Conservation (phyloP, 2,113 vertebrate species). For the Melanerpes formicivorus region DNA sequence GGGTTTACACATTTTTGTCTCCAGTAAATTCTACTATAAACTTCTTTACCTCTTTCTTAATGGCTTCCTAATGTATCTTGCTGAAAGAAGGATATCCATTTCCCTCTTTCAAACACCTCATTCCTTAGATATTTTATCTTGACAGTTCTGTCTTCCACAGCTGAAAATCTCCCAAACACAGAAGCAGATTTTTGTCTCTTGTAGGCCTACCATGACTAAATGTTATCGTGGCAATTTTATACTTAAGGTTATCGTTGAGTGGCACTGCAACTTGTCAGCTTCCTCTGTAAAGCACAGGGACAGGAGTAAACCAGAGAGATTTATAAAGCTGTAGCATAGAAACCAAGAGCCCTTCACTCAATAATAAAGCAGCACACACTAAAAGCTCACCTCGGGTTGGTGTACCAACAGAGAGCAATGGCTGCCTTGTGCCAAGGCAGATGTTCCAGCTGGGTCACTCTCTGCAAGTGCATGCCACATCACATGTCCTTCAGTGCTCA, state of each 20-base stretch:
- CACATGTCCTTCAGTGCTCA: neutral
- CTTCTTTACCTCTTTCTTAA: slow-evolving; percentile 63
- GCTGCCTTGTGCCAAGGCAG: neutral
- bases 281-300: neutral
- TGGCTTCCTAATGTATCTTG: slow-evolving; percentile 67
- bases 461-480: neutral
- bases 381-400: slow-evolving; percentile 1
- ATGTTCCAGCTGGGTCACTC: neutral
- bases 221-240: slow-evolving; percentile 37
- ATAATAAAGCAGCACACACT: neutral
- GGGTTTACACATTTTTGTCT: slow-evolving; percentile 56
- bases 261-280: neutral
- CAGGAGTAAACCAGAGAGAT: neutral
- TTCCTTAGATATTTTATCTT: slow-evolving; percentile 69
- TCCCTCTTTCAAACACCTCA: slow-evolving; percentile 53
- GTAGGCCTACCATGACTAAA: slow-evolving; percentile 52
- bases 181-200: slow-evolving; percentile 48
- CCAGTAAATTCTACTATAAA: slow-evolving; percentile 54
- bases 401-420: neutral
- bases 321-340: neutral
- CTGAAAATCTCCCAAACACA: slow-evolving; percentile 57
- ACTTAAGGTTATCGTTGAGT: neutral
- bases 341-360: neutral
- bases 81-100: slow-evolving; percentile 61
- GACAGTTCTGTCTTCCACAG: slow-evolving; percentile 52